phyloP scores from a whole-genome alignment of 2,113 vertebrate species.

The Solea senegalensis region DNA sequence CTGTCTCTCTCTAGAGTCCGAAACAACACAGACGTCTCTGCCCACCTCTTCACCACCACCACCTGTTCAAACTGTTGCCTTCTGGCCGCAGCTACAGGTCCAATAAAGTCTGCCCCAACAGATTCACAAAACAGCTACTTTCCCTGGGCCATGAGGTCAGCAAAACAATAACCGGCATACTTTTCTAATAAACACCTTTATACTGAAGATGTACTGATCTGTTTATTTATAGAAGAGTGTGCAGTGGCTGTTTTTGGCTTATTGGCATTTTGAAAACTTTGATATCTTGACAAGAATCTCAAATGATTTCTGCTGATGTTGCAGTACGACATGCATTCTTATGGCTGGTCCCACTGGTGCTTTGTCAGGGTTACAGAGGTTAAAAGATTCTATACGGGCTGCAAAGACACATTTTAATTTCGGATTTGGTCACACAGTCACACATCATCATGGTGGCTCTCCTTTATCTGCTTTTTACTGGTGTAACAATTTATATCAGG shows the following conservation, averaged over 20 bases:
- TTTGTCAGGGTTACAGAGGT: constrained; percentile 9
- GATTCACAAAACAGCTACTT: too few relatives aligned
- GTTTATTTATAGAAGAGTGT: too few relatives aligned
- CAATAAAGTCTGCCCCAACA: too few relatives aligned
- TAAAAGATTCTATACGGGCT: background rate
- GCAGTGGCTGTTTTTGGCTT: background rate
- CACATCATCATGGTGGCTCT: background rate
- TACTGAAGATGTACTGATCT: too few relatives aligned
- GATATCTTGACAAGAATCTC: background rate
- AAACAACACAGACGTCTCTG: too few relatives aligned
- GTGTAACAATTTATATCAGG: background rate
- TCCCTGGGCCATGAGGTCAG: too few relatives aligned
- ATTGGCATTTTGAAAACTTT: constrained; percentile 2
- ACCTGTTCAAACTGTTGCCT: too few relatives aligned
- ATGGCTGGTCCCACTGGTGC: background rate
- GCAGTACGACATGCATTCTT: background rate
- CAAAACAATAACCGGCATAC: too few relatives aligned
- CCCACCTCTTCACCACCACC: too few relatives aligned
- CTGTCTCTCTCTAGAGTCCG: too few relatives aligned
- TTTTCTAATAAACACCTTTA: too few relatives aligned
- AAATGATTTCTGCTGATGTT: background rate
- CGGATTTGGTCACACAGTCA: background rate
- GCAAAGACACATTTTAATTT: constrained; percentile 12
- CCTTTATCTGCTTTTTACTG: background rate
- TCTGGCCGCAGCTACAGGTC: too few relatives aligned